These are phyloP conservation scores for Pachymerium ferrugineum DNA, from an alignment of 2,888 invertebrate genomes.

Conservation along the genomic window DNA sequence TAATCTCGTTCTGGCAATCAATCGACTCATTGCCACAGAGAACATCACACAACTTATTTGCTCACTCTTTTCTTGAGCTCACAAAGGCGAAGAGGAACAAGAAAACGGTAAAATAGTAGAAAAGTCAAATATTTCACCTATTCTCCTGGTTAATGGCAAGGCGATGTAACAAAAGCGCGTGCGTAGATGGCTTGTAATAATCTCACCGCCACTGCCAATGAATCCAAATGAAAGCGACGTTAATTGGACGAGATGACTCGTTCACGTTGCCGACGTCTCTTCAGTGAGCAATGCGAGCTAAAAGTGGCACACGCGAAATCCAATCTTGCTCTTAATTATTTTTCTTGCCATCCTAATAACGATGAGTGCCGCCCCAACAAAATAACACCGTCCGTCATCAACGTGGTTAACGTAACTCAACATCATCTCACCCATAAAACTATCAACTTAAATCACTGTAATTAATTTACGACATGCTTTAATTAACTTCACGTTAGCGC, in stretches of 20 bases:
- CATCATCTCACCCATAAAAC: background rate
- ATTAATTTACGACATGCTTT: background rate
- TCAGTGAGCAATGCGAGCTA: background rate
- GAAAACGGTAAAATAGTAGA: background rate
- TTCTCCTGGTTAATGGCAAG: background rate
- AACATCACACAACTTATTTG: background rate
- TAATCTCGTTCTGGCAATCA: background rate
- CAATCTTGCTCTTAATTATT: constrained; percentile 10
- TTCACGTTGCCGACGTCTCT: background rate
- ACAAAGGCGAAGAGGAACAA: background rate
- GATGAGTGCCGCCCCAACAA: background rate
- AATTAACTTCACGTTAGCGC: background rate
- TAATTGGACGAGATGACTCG: constrained; percentile 15
- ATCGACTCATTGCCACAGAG: background rate
- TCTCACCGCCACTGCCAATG: constrained; percentile 20
- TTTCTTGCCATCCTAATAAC: constrained; percentile 19
- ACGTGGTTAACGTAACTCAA: background rate
- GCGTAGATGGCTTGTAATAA: background rate
- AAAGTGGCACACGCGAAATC: background rate
- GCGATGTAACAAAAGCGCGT: constrained; percentile 2
- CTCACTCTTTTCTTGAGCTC: background rate
- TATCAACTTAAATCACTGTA: background rate
- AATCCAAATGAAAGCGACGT: constrained; percentile 11
- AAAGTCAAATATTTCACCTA: constrained; percentile 4
- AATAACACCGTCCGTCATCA: background rate